Evolutionary conservation across 2,888 invertebrate species (phyloP).

Genomic region (Amaurobius ferox): DNA sequence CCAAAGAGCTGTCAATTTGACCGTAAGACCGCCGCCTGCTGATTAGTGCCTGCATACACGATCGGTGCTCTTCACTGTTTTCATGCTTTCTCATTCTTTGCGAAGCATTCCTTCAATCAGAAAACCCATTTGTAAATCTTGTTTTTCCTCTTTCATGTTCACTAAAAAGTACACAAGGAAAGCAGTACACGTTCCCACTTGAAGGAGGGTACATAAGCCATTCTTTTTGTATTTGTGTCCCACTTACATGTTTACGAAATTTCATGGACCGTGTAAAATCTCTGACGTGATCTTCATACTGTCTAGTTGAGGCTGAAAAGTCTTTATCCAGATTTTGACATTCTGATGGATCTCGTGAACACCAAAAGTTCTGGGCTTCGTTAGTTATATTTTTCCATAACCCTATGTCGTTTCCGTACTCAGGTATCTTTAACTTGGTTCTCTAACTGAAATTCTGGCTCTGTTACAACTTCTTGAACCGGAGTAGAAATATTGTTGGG

Average conservation of each 20-base stretch:
- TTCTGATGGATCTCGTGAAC: background rate
- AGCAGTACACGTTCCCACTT: background rate
- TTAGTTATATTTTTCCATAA: conserved; percentile 5
- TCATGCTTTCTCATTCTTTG: background rate
- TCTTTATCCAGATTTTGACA: too few relatives aligned
- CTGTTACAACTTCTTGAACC: too few relatives aligned
- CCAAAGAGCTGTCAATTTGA: background rate
- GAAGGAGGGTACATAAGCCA: conserved; percentile 12
- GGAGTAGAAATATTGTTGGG: too few relatives aligned
- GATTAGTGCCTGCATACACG: too few relatives aligned
- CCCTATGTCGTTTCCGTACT: background rate
- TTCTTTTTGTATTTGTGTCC: background rate
- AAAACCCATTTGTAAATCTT: conserved; percentile 11
- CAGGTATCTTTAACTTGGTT: too few relatives aligned
- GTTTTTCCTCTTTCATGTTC: too few relatives aligned
- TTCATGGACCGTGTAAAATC: too few relatives aligned
- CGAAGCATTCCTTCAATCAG: background rate
- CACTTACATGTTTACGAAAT: background rate
- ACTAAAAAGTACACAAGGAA: conserved; percentile 11
- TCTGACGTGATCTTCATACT: too few relatives aligned
- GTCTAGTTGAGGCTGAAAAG: too few relatives aligned
- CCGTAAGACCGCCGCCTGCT: too few relatives aligned
- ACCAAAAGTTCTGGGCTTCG: conserved; percentile 2
- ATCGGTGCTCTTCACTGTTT: background rate
- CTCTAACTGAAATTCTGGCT: too few relatives aligned